A percentile compares a stretch with the other conserved stretches of the same genome.
These are phyloP conservation scores for Syrmaticus mikado DNA, from an alignment of 2,113 vertebrate genomes.

Conservation along the genomic window DNA sequence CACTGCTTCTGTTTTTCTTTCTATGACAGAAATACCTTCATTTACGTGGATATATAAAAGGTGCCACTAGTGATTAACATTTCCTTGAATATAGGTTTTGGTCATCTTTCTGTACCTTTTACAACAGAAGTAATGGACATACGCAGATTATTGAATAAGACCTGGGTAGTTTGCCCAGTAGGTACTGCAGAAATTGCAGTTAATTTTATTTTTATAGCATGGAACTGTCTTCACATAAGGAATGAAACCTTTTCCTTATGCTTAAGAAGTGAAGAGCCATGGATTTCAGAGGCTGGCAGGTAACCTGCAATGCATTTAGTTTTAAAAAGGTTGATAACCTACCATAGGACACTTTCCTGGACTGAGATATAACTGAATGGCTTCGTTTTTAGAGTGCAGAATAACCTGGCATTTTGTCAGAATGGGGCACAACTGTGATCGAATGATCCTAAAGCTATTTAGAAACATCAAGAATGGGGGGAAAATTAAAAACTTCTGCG, in stretches of 20 bases:
- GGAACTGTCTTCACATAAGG: not conserved
- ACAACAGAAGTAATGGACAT: not conserved
- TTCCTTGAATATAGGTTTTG: not conserved
- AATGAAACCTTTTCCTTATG: not conserved
- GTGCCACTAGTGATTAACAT: not conserved
- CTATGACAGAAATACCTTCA: not conserved
- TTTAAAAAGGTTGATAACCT: not conserved
- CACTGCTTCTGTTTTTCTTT: not conserved
- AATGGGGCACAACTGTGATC: conserved; percentile 41
- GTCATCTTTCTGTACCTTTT: conserved; percentile 9
- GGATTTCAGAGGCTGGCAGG: conserved; percentile 16
- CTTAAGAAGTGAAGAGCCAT: not conserved
- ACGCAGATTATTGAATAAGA: not conserved
- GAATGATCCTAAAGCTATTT: conserved; percentile 72
- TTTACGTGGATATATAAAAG: not conserved
- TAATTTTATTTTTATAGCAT: not conserved
- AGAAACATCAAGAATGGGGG: conserved; percentile 61
- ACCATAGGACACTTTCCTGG: not conserved
- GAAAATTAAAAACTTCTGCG: conserved; percentile 37
- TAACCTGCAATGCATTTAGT: not conserved
- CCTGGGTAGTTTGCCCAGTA: not conserved
- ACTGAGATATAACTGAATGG: not conserved
- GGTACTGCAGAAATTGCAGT: not conserved
- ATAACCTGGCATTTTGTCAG: conserved; percentile 11
- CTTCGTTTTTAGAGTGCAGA: not conserved